These are phyloP conservation scores for Drosophila nigromelanica DNA, from an alignment of 1,140 invertebrate genomes.

Conservation along the genomic window DNA sequence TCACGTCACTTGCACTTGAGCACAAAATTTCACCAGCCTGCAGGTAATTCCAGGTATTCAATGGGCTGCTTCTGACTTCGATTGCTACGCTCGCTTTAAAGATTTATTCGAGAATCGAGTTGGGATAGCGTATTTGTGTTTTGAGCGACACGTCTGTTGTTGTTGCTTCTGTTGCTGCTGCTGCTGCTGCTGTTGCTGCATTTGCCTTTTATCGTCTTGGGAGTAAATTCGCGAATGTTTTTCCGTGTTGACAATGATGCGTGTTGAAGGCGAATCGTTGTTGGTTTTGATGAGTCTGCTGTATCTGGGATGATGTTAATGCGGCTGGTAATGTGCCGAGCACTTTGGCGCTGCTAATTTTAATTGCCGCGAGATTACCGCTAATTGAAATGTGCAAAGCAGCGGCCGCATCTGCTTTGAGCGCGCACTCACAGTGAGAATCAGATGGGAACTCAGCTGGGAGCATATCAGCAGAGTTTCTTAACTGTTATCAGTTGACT, in stretches of 20 bases:
- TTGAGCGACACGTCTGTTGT: not conserved
- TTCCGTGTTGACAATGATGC: slow-evolving; percentile 10
- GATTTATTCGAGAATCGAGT: slow-evolving; percentile 48
- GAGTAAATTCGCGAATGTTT: slow-evolving; percentile 29
- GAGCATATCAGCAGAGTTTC: slow-evolving; percentile 32
- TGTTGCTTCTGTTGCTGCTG: slow-evolving; percentile 2
- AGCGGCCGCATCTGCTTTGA: slow-evolving; percentile 39
- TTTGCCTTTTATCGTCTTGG: slow-evolving; percentile 52
- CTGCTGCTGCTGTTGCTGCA: slow-evolving; percentile 37
- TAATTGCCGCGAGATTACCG: slow-evolving; percentile 43
- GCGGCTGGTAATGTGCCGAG: slow-evolving; percentile 1
- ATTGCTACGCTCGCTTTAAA: slow-evolving; percentile 7
- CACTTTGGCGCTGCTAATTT: slow-evolving; percentile 19
- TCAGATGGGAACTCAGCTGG: slow-evolving; percentile 18
- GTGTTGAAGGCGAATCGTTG: not conserved
- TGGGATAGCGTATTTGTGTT: slow-evolving; percentile 20
- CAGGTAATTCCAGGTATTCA: not conserved
- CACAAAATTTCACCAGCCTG: not conserved
- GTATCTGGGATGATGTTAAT: slow-evolving; percentile 9
- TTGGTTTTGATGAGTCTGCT: slow-evolving; percentile 1
- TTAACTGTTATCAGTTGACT: slow-evolving; percentile 42
- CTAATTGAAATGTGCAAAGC: slow-evolving; percentile 35
- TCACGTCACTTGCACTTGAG: slow-evolving; percentile 7
- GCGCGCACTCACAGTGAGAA: slow-evolving; percentile 10
- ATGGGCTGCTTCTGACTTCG: not conserved